A percentile compares a stretch with the other conserved stretches of the same genome.
phyloP scores from a whole-genome alignment of 2,888 invertebrate genomes.

The Plebejus anna region DNA sequence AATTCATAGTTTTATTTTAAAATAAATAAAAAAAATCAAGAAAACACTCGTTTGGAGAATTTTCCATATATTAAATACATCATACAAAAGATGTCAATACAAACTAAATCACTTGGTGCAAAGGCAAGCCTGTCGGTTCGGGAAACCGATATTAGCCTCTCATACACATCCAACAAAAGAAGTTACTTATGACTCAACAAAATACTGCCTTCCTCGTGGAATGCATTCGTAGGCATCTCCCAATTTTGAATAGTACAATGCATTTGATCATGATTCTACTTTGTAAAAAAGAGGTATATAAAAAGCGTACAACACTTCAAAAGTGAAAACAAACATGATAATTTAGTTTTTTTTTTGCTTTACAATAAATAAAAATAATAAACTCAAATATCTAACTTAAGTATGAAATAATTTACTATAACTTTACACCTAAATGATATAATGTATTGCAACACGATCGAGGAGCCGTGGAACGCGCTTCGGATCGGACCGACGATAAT shows the following conservation, averaged over 20 bases:
- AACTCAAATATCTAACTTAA: slow-evolving; percentile 73
- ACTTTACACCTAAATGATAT: slow-evolving; percentile 74
- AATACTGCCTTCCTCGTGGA: slow-evolving; percentile 66
- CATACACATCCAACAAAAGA: slow-evolving; percentile 64
- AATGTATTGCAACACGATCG: slow-evolving; percentile 75
- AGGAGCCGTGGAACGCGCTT: slow-evolving; percentile 77
- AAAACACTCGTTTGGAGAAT: slow-evolving; percentile 74
- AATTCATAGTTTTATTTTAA: slow-evolving; percentile 79
- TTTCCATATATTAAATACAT: slow-evolving; percentile 77
- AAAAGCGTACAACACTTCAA: slow-evolving; percentile 76
- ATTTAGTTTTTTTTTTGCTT: slow-evolving; percentile 62
- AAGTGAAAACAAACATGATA: slow-evolving; percentile 70
- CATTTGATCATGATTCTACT: slow-evolving; percentile 76
- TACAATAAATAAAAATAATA: slow-evolving; percentile 74
- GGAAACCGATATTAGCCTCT: slow-evolving; percentile 76
- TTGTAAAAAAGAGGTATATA: slow-evolving; percentile 73
- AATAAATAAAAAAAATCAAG: slow-evolving; percentile 78
- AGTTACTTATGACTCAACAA: slow-evolving; percentile 60
- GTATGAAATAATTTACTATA: slow-evolving; percentile 78
- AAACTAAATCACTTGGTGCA: slow-evolving; percentile 81
- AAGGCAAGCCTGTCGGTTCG: slow-evolving; percentile 77
- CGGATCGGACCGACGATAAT: slow-evolving; percentile 56
- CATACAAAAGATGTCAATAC: slow-evolving; percentile 79
- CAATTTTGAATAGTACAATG: slow-evolving; percentile 62
- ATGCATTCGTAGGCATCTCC: slow-evolving; percentile 66